Conservation (phyloP, 1,140 invertebrate species). For the Hermetia illucens region DNA sequence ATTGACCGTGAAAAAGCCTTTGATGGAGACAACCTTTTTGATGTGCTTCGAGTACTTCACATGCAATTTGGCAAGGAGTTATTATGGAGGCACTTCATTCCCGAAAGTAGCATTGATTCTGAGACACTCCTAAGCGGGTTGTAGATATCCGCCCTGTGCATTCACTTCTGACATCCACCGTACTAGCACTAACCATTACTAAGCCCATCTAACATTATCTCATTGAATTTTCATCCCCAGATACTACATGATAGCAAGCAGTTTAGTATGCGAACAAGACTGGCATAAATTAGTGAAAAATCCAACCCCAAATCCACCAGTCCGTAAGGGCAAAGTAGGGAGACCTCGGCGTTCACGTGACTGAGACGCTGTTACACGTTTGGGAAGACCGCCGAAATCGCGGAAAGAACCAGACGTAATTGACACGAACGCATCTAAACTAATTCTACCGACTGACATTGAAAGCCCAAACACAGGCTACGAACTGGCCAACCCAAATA, state of each 20-base stretch:
- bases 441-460: neutral
- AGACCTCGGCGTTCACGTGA: constrained; percentile 28
- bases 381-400: constrained; percentile 4
- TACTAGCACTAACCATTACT: no score
- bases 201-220: no score
- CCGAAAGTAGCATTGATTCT: no score
- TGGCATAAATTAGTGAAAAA: constrained; percentile 80
- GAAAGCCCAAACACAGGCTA: neutral
- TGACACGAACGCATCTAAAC: neutral
- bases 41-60: no score
- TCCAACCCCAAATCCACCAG: constrained; percentile 43
- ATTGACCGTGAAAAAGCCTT: neutral
- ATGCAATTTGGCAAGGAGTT: no score
- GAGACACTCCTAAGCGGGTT: no score
- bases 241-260: constrained; percentile 73
- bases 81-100: no score
- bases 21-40: neutral
- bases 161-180: no score
- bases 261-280: constrained; percentile 80
- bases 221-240: constrained; percentile 34
- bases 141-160: no score
- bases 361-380: constrained; percentile 15
- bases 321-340: constrained; percentile 60
- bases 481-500: neutral
- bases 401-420: neutral